phyloP scores from a whole-genome alignment of 2,113 vertebrate genomes.

The Cavia porcellus region DNA sequence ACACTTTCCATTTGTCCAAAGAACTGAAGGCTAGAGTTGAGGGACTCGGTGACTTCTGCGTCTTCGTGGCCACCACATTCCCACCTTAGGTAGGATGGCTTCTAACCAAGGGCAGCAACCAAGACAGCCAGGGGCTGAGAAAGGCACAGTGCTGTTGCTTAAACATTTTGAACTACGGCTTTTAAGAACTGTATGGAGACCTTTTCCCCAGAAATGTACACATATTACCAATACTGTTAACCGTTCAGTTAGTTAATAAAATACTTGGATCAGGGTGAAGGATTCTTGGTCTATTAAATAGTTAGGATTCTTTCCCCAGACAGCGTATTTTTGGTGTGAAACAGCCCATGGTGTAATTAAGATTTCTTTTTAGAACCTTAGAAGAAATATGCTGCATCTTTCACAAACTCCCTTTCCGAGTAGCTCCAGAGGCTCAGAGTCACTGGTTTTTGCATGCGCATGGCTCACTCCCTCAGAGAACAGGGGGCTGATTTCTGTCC shows the following conservation, averaged over 20 bases:
- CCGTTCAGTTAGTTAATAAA: neutral
- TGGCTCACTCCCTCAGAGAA: neutral
- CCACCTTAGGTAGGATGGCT: slow-evolving; percentile 83
- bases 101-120: slow-evolving; percentile 81
- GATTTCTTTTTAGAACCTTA: neutral
- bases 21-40: slow-evolving; percentile 94
- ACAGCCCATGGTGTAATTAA: neutral
- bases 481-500: neutral
- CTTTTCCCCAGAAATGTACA: neutral
- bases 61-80: slow-evolving; percentile 93
- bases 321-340: neutral
- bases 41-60: slow-evolving; percentile 95
- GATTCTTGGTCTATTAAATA: neutral
- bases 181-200: neutral
- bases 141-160: slow-evolving; percentile 80
- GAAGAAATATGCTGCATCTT: neutral
- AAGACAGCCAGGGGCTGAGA: slow-evolving; percentile 92
- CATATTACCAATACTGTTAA: neutral
- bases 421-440: neutral
- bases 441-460: neutral
- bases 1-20: slow-evolving; percentile 96
- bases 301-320: neutral
- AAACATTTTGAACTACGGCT: neutral
- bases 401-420: neutral
- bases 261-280: neutral